Evolutionary conservation across 2,113 vertebrate species (phyloP).

Genomic region (Marcusenius ussheri): DNA sequence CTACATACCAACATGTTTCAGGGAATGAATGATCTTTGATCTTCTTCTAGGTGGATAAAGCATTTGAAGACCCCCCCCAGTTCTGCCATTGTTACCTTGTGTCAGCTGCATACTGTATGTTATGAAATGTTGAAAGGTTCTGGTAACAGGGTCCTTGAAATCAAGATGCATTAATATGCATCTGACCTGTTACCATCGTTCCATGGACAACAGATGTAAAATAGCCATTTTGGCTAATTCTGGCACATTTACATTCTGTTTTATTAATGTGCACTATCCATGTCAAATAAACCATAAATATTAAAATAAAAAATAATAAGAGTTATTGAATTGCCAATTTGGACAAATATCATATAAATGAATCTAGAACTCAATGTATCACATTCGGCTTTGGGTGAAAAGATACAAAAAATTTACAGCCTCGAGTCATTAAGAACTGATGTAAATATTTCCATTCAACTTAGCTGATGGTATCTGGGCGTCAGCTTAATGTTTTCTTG

Average conservation of each 20-base stretch:
- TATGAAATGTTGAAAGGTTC: not conserved
- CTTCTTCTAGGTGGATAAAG: not conserved
- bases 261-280: no score
- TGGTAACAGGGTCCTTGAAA: not conserved
- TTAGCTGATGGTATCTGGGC: not conserved
- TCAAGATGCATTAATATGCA: not conserved
- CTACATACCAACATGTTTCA: not conserved
- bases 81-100: not conserved
- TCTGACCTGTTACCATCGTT: no score
- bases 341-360: not conserved
- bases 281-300: no score
- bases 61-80: not conserved
- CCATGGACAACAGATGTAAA: no score
- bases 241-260: no score
- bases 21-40: not conserved
- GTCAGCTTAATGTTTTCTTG: not conserved
- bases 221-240: no score
- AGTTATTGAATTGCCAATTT: not conserved
- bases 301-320: no score
- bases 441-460: not conserved
- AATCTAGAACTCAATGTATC: not conserved
- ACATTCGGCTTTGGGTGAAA: not conserved
- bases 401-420: not conserved
- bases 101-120: not conserved
- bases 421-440: not conserved